Conservation (phyloP, 2,888 invertebrate genomes). For the Entomobrya proxima region DNA sequence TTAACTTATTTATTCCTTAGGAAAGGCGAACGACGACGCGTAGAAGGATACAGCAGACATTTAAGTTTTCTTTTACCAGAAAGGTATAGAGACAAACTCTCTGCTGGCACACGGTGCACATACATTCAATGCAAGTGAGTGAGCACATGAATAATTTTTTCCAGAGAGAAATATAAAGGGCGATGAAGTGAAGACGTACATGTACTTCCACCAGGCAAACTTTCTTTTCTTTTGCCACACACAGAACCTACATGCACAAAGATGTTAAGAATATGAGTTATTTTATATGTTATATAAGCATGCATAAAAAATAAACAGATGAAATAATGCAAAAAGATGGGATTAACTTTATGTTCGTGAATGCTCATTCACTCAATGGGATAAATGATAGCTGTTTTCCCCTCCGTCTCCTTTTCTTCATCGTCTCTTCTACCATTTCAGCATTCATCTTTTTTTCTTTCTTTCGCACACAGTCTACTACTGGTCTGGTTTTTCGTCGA, state of each 20-base stretch:
- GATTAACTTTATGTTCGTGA: slow-evolving; percentile 56
- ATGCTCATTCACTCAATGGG: slow-evolving; percentile 55
- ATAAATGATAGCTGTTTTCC: slow-evolving; percentile 54
- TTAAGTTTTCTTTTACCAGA: background rate
- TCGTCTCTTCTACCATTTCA: slow-evolving; percentile 14
- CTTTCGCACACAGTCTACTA: background rate
- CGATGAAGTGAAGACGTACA: slow-evolving; percentile 38
- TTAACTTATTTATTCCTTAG: slow-evolving; percentile 20
- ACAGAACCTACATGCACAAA: slow-evolving; percentile 11
- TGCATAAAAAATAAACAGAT: slow-evolving; percentile 60
- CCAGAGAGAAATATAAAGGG: slow-evolving; percentile 13
- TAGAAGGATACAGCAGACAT: slow-evolving; percentile 10
- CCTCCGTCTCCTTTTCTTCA: slow-evolving; percentile 30
- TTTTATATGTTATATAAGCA: slow-evolving; percentile 31
- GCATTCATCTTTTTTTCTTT: slow-evolving; percentile 7
- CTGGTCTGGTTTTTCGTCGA: background rate
- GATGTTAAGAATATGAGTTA: slow-evolving; percentile 6
- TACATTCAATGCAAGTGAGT: slow-evolving; percentile 21
- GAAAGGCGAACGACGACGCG: background rate
- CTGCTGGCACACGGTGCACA: background rate
- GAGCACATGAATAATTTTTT: slow-evolving; percentile 33
- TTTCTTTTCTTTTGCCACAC: background rate
- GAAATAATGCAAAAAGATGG: slow-evolving; percentile 58
- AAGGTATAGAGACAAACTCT: background rate
- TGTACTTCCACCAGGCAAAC: background rate